Evolutionary conservation across 2,888 invertebrate genomes (phyloP).

Genomic region (Therioaphis trifolii): DNA sequence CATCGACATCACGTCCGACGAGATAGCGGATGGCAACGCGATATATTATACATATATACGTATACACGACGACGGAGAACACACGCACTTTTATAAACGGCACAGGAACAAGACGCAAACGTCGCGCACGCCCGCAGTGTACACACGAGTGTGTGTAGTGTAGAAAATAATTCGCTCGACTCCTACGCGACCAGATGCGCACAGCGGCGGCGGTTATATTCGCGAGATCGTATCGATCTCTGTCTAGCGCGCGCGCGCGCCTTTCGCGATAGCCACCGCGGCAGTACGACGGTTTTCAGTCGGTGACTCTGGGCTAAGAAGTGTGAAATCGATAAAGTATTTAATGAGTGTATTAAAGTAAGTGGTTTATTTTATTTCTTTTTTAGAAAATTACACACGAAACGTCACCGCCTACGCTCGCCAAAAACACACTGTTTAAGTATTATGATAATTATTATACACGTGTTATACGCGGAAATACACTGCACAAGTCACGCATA

Average conservation of each 20-base stretch:
- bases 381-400: not conserved
- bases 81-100: too few species aligned
- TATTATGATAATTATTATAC: too few species aligned
- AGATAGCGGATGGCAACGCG: too few species aligned
- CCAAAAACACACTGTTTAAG: not conserved
- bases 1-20: not conserved
- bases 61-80: not conserved
- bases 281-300: not conserved
- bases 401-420: not conserved
- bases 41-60: too few species aligned
- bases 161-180: not conserved
- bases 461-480: too few species aligned
- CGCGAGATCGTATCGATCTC: too few species aligned
- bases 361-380: not conserved
- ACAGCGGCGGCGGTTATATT: too few species aligned
- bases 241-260: too few species aligned
- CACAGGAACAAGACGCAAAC: too few species aligned
- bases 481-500: too few species aligned
- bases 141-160: not conserved
- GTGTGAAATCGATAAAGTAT: slow-evolving; percentile 14
- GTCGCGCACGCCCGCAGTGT: not conserved
- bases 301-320: not conserved
- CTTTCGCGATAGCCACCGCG: not conserved
- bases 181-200: not conserved
- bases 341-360: slow-evolving; percentile 32